phyloP scores from a whole-genome alignment of 2,888 invertebrate species.

The Lathronympha strigana region DNA sequence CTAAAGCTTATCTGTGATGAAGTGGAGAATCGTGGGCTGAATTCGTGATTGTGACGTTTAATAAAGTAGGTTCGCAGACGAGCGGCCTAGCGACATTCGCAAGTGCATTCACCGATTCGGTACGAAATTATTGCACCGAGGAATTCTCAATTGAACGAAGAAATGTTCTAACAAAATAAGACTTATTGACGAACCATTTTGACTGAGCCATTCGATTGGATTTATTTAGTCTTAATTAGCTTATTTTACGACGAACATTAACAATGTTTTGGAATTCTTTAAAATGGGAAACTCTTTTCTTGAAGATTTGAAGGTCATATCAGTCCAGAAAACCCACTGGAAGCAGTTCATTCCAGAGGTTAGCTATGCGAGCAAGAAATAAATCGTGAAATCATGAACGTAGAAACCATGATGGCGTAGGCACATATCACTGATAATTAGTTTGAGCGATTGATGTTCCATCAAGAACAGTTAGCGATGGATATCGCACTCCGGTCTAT shows the following conservation, averaged over 20 bases:
- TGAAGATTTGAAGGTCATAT: no score
- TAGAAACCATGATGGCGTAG: conserved; percentile 57
- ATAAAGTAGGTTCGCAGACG: conserved; percentile 66
- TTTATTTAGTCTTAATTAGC: background rate
- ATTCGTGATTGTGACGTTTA: conserved; percentile 75
- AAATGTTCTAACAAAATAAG: background rate
- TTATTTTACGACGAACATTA: background rate
- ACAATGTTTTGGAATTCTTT: background rate
- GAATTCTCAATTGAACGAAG: conserved; percentile 39
- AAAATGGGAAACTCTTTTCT: no score
- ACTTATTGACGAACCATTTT: background rate
- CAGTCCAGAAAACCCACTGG: no score
- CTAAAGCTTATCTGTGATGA: conserved; percentile 65
- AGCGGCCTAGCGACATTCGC: conserved; percentile 60
- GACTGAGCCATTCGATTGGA: background rate
- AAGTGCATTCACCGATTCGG: conserved; percentile 68
- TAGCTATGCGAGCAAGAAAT: no score
- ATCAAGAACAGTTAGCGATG: conserved; percentile 76
- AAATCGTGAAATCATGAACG: conserved; percentile 50
- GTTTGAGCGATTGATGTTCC: conserved; percentile 61
- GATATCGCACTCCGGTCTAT: conserved; percentile 67
- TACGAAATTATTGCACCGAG: conserved; percentile 56
- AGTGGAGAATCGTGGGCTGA: conserved; percentile 69
- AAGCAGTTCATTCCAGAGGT: no score
- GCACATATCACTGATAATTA: conserved; percentile 60